phyloP scores from a whole-genome alignment of 64 coral and sea anemone genomes.

The Stichodactyla mertensii region DNA sequence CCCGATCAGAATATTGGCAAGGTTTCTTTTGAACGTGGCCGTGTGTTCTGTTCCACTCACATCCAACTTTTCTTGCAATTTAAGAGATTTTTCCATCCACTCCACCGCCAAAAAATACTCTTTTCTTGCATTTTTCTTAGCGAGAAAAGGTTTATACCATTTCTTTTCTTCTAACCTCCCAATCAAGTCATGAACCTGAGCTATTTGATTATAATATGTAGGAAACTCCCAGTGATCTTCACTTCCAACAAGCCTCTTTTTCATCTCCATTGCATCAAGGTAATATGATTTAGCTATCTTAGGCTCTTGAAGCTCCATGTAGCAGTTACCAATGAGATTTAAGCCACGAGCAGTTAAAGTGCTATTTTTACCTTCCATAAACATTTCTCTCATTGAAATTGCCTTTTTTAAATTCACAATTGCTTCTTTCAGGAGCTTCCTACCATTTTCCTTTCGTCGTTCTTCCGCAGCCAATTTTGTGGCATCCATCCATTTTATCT shows the following conservation, averaged over 20 bases:
- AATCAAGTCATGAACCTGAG: constrained; percentile 29
- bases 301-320: background rate
- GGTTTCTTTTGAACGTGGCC: constrained; percentile 40
- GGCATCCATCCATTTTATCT: background rate
- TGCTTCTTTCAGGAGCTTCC: background rate
- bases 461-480: background rate
- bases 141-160: background rate
- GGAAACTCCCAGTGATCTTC: constrained; percentile 41
- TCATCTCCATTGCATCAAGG: constrained; percentile 1
- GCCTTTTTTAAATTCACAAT: background rate
- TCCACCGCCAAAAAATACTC: constrained; percentile 20
- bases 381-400: background rate
- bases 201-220: constrained; percentile 42
- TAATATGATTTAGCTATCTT: background rate
- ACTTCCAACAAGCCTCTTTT: constrained; percentile 6
- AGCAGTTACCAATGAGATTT: constrained; percentile 19
- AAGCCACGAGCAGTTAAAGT: background rate
- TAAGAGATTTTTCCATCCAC: constrained; percentile 23
- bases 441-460: background rate
- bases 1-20: constrained; percentile 39
- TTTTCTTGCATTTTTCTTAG: background rate
- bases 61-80: constrained; percentile 33
- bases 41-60: constrained; percentile 43
- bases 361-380: background rate
- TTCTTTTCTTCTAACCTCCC: constrained; percentile 19